Evolutionary conservation across 2,888 invertebrate genomes (phyloP), one percentile per base, ranked within the genome.

Genomic region (Hypselothyrea guttata): DNA sequence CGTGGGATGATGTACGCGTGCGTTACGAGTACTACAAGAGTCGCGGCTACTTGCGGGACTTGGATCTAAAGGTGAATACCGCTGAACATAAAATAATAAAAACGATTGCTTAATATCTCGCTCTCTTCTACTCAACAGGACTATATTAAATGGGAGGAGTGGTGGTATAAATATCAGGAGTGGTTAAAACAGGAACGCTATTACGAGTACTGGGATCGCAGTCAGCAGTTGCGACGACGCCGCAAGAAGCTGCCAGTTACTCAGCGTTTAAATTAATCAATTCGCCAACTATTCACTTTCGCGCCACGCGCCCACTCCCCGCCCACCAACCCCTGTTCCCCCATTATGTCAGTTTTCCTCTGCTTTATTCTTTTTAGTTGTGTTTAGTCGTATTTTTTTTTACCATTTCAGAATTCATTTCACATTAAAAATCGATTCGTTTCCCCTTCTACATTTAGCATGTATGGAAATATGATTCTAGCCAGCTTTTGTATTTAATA

Each of bases 121-220:
- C 4, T 40, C 7, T 7, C 11, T n/a, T 7, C 16, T 37, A 34
- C 27, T 35, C 5, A 4, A 4, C 47, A 96, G 78, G 96, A 97
- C 89, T 97, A 96, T 88, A 93, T 96, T 62, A 96, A 96, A 89
- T 97, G 97, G 96, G 97, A 97, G 90, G 96, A 96, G 88, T 97
- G 97, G 97, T 97, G 96, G 96, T 96, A 96, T 91, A 89, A 89
- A 71, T 97, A 97, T 88, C 96, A 96, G 88, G 96, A 96, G 89
- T 97, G 96, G 96, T 89, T 96, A 79, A 96, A 96, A 76, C 90
- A 90, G 75, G 90, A 90, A 84, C 89, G 90, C 56, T 90, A 90
- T 73, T 90, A 90, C 79, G 90, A 90, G 77, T 90, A 88, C 75
- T 90, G 90, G 90, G 89, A 90, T 71, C 86, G 90, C 40, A 78